phyloP scores from a whole-genome alignment of 2,888 invertebrate genomes.

The Pardosa pseudoannulata region DNA sequence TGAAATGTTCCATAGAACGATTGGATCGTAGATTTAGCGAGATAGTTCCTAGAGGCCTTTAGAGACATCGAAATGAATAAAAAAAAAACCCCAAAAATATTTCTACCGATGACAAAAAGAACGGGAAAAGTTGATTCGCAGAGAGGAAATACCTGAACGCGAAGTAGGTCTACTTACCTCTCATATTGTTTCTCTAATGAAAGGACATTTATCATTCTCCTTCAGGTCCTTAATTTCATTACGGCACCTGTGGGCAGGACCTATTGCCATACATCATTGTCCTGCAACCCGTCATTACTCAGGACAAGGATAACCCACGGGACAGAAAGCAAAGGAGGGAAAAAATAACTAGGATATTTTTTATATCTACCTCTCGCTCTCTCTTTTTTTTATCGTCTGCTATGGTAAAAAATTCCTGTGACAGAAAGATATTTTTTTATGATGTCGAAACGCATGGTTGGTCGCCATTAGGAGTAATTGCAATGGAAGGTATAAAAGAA shows the following conservation, averaged over 20 bases:
- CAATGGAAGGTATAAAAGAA: constrained; percentile 6
- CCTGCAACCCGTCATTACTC: constrained; percentile 44
- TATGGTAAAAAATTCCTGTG: not conserved
- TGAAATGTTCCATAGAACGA: no score
- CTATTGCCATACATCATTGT: constrained; percentile 45
- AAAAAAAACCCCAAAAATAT: no score
- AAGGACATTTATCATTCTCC: constrained; percentile 17
- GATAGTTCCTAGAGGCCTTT: not conserved
- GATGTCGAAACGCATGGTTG: constrained; percentile 34
- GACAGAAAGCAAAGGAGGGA: not conserved
- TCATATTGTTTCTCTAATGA: constrained; percentile 12
- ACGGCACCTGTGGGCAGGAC: constrained; percentile 40
- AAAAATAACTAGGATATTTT: constrained; percentile 15
- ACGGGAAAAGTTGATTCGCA: not conserved
- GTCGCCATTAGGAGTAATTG: constrained; percentile 53
- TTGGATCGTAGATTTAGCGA: no score
- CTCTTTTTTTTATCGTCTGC: not conserved
- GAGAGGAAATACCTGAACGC: not conserved
- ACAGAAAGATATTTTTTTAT: constrained; percentile 25
- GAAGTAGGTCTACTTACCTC: not conserved
- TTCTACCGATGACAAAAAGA: not conserved
- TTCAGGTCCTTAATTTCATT: constrained; percentile 58
- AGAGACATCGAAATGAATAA: not conserved
- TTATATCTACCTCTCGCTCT: not conserved
- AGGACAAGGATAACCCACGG: constrained; percentile 39